Evolutionary conservation across 2,888 invertebrate genomes (phyloP).

Genomic region (Xanthostigma xanthostigma): DNA sequence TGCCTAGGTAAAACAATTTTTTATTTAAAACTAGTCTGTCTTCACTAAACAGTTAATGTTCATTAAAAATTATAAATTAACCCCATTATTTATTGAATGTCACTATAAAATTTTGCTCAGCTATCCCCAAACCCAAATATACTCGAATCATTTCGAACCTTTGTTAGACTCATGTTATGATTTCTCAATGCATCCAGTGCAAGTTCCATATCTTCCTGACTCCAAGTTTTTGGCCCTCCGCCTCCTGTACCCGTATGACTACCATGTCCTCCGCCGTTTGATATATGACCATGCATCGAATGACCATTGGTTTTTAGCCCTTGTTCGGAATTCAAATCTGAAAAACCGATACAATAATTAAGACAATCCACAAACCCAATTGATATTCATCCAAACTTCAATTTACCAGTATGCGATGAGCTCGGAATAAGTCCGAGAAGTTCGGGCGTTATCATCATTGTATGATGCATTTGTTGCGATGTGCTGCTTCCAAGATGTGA

Average conservation of each 20-base stretch:
- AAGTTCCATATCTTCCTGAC: constrained; percentile 77
- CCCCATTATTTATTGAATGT: too few relatives aligned
- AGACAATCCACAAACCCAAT: too few relatives aligned
- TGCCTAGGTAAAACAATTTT: constrained; percentile 31
- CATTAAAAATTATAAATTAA: too few relatives aligned
- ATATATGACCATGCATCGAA: constrained; percentile 16
- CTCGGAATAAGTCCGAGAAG: constrained; percentile 41
- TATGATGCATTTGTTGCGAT: constrained; percentile 30
- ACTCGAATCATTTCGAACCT: constrained; percentile 30
- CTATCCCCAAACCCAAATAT: too few relatives aligned
- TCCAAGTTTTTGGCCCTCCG: constrained; percentile 71
- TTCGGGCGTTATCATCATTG: constrained; percentile 48
- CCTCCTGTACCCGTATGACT: constrained; percentile 16
- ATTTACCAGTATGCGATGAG: constrained; percentile 11
- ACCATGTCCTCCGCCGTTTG: constrained; percentile 19
- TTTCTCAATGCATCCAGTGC: constrained; percentile 73
- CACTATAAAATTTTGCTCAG: too few relatives aligned
- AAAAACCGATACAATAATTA: not conserved
- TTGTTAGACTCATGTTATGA: constrained; percentile 80
- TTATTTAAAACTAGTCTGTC: too few relatives aligned
- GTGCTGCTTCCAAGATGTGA: constrained; percentile 31
- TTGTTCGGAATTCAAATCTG: constrained; percentile 10
- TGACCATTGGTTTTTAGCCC: constrained; percentile 24
- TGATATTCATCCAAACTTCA: not conserved
- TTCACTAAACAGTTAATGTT: too few relatives aligned